Evolutionary conservation across 1,140 invertebrate genomes (phyloP), one percentile per base, ranked within the genome.

Genomic region (Drosophila parvula): DNA sequence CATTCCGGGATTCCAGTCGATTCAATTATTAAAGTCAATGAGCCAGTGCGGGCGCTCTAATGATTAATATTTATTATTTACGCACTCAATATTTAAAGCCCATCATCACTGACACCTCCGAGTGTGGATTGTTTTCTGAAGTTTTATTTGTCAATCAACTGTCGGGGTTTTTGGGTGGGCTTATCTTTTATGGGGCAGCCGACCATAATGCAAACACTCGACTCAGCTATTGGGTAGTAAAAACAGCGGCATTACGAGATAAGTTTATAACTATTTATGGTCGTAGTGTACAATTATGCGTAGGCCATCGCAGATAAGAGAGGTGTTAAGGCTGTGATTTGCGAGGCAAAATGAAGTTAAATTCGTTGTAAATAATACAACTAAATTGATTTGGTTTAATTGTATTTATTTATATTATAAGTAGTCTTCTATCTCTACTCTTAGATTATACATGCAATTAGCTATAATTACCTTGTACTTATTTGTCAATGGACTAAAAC

Each of bases 101-200:
- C 65, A 68, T 68, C 62, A 45, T 32, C 51, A 48, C 22, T n/a
- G 57, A 79, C 45, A 79, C 74, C 59, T 69, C 64, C 74, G 45
- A 81, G 83, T 81, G 69, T 32, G 36, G 67, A 73, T 86, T 53
- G 74, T 53, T 57, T 74, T 61, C 22, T 28, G 45, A 28, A 48
- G 73, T 67, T 82, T 79, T 77, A 67, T 64, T 86, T 86, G 79
- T 75, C 78, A 79, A 68, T 68, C 78, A 64, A 69, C 74, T 82
- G 65, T 77, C 85, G 62, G 30, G 40, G 50, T 55, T 70, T 70
- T 70, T 36, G 65, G 61, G 50, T 51, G 18, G 36, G 74, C 58
- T 60, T 76, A 74, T 67, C 57, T 65, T 65, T 70, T 50, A 16
- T 44, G 41, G 50, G 22, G 3, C 22, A 22, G 36, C n/a, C 57